Percentiles rank a stretch among this genome's conserved stretches.
These are phyloP conservation scores for Aurelia aurita DNA, from an alignment of 30 jellyfish, hydroid and myxozoan genomes.

Conservation along the genomic window DNA sequence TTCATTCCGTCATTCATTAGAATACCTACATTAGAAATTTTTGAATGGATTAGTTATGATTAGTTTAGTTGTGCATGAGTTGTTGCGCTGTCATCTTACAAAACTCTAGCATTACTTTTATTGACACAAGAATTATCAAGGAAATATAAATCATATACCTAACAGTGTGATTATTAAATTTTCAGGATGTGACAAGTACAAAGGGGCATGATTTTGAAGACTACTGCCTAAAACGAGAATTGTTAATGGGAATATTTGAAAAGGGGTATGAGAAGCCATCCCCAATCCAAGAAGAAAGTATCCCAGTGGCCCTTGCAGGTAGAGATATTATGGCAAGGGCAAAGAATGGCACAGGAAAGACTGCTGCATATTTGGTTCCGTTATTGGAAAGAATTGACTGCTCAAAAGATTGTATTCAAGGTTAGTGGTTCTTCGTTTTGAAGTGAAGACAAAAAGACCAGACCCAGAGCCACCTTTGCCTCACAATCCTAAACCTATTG, in stretches of 20 bases:
- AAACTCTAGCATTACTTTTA: no score
- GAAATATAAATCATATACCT: no score
- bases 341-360: conserved; percentile 97
- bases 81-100: no score
- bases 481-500: no score
- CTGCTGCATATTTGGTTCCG: conserved; percentile 95
- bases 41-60: no score
- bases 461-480: no score
- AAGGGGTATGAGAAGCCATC: conserved; percentile 95
- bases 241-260: conserved; percentile 94
- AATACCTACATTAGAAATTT: no score
- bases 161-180: not conserved
- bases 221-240: conserved; percentile 87
- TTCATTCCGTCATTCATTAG: no score
- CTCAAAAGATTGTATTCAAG: conserved; percentile 81
- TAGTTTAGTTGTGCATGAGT: no score
- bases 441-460: no score
- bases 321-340: conserved; percentile 97
- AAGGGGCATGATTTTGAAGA: conserved; percentile 96
- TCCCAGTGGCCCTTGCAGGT: conserved; percentile 96
- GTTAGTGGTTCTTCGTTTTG: conserved; percentile 11
- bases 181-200: conserved; percentile 93
- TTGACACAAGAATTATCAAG: no score
- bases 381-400: conserved; percentile 85
- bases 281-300: conserved; percentile 97